Base-by-base conservation (phyloP, 2,797 vertebrate species). In the Sciurus vulgaris region DNA sequence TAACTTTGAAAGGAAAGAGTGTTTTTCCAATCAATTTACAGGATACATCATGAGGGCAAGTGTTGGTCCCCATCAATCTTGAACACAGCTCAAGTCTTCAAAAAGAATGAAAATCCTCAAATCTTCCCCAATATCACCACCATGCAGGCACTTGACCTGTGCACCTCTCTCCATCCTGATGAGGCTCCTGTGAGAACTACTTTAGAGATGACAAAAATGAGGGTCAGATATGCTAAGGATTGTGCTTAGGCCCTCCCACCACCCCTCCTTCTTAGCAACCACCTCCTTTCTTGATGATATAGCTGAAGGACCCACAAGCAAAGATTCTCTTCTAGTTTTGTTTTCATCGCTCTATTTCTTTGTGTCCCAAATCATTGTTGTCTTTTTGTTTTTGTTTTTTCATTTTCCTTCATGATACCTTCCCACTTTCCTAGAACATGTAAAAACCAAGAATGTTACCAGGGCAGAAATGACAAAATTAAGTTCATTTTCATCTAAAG, bases 181-280 rank as follows among this genome's bases (percentile, higher is more conserved):
- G 30, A 15, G 67, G 73, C 41, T 15, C 13, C 44, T 41, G 6
- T 14, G 38, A 35, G 22, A 69, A 63, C 67, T 47, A 30, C 26
- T 65, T 83, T 17, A 49, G 41, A 86, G 79, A 61, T 38, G 82
- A 88, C 28, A 35, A 91, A 81, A 89, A 18, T 28, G 24, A 95
- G 59, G 33, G 33, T 24, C 2, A 24, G 49, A 81, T 49, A 38
- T 20, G 61, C 17, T 54, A 38, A 35, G 33, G 85, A 83, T 26
- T 35, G 38, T 41, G 14, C 33, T 35, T 28, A 65, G 30, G 41
- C 5, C 11, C 26, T 76, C 13, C 28, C 81, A 47, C 44, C 44
- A 47, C 44, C 44, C 4, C 44, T 47, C 44, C 44, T 9, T 26
- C 59, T 78, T 7, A 41, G 10, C 3, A 4, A 10, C 72, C 26